phyloP scores from a whole-genome alignment of 1,140 invertebrate species.

The Brevipalpus yothersi region DNA sequence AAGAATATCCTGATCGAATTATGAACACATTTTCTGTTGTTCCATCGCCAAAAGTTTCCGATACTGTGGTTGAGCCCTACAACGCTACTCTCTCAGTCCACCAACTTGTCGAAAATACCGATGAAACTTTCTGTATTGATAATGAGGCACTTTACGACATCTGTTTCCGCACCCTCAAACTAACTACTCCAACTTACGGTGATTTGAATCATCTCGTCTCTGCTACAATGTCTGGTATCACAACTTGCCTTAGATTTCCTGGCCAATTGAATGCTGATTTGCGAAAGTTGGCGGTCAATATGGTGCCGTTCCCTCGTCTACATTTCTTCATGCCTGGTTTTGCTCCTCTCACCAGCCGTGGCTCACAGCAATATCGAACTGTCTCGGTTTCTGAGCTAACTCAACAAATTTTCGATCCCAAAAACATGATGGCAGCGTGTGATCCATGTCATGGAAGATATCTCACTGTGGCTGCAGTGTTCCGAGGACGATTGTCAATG shows the following conservation, averaged over 20 bases:
- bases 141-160: constrained; percentile 26
- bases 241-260: constrained; percentile 34
- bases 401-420: constrained; percentile 53
- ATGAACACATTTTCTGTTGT: constrained; percentile 14
- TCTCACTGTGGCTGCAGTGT: constrained; percentile 38
- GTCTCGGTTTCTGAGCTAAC: constrained; percentile 67
- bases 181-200: constrained; percentile 25
- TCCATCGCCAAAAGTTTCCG: constrained; percentile 15
- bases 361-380: constrained; percentile 47
- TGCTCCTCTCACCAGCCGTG: constrained; percentile 55
- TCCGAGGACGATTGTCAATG: constrained; percentile 28
- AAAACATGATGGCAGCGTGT: constrained; percentile 48
- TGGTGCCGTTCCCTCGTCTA: constrained; percentile 65
- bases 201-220: constrained; percentile 26
- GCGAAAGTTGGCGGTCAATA: constrained; percentile 82
- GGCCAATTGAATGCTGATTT: constrained; percentile 50
- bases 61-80: constrained; percentile 32
- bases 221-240: constrained; percentile 31
- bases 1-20: constrained; percentile 17
- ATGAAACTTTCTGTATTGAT: constrained; percentile 26
- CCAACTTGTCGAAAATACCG: constrained; percentile 23
- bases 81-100: constrained; percentile 24
- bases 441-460: constrained; percentile 39
- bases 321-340: constrained; percentile 40
- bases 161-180: constrained; percentile 22